phyloP scores from a whole-genome alignment of 2,113 vertebrate species.

The Ia io region DNA sequence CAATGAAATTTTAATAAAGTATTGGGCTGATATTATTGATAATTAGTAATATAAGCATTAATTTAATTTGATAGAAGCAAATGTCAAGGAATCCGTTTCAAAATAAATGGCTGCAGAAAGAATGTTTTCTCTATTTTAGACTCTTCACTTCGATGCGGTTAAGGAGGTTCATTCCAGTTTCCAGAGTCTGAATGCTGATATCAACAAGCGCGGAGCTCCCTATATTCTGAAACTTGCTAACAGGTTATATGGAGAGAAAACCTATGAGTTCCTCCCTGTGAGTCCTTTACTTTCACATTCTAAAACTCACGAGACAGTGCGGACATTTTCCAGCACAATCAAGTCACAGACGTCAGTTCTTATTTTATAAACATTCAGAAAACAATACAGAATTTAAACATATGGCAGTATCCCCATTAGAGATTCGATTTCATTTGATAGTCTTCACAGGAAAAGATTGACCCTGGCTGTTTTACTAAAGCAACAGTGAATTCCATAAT shows the following conservation, averaged over 20 bases:
- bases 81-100: background rate
- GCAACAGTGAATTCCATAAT: background rate
- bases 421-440: rapidly evolving
- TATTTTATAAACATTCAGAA: background rate
- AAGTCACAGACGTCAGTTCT: background rate
- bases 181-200: slow-evolving; percentile 82
- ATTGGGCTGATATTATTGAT: background rate
- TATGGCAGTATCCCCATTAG: rapidly evolving
- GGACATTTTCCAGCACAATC: background rate
- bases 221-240: slow-evolving; percentile 90
- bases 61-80: background rate
- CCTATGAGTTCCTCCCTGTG: slow-evolving; percentile 87
- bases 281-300: background rate
- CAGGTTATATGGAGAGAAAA: slow-evolving; percentile 91
- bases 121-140: slow-evolving; percentile 76
- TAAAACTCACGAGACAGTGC: background rate
- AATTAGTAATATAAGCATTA: background rate
- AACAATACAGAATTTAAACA: background rate
- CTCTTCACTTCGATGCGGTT: slow-evolving; percentile 82
- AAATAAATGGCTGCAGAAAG: background rate
- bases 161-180: slow-evolving; percentile 86
- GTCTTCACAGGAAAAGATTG: background rate
- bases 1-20: background rate
- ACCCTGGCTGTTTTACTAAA: background rate
- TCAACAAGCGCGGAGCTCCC: slow-evolving; percentile 85